Conservation (phyloP, 2,113 vertebrate genomes). For the Saimiri boliviensis region DNA sequence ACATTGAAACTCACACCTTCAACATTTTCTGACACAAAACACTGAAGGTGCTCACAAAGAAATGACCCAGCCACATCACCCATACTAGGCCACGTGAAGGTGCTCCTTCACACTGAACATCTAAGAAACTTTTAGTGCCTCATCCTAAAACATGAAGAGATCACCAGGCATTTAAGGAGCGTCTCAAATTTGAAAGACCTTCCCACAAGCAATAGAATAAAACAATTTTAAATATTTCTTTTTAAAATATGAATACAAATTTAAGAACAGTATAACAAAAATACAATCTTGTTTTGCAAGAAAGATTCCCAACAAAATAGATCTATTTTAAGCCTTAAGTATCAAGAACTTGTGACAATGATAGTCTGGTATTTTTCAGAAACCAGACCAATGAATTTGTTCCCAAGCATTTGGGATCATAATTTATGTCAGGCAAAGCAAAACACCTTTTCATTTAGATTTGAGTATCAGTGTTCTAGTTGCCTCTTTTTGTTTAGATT, state of each 20-base stretch:
- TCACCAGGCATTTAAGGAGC: background rate
- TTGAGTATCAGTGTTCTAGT: background rate
- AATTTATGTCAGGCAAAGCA: background rate
- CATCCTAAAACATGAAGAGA: background rate
- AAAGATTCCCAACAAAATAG: background rate
- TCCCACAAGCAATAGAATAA: background rate
- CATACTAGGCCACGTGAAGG: background rate
- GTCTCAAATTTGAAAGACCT: background rate
- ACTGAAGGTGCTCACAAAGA: background rate
- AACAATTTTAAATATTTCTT: background rate
- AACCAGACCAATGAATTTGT: background rate
- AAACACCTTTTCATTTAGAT: background rate
- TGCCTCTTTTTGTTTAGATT: background rate
- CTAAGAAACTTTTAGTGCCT: background rate
- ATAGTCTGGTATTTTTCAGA: background rate
- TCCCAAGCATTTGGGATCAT: background rate
- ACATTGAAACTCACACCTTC: background rate
- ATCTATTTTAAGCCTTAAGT: slow-evolving; percentile 1
- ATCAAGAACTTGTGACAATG: background rate
- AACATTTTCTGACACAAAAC: background rate
- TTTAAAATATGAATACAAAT: background rate
- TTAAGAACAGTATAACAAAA: background rate
- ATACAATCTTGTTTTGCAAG: background rate
- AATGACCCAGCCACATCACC: background rate
- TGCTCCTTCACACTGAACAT: background rate